phyloP scores from a whole-genome alignment of 2,888 invertebrate genomes.

The Papilio elwesi region DNA sequence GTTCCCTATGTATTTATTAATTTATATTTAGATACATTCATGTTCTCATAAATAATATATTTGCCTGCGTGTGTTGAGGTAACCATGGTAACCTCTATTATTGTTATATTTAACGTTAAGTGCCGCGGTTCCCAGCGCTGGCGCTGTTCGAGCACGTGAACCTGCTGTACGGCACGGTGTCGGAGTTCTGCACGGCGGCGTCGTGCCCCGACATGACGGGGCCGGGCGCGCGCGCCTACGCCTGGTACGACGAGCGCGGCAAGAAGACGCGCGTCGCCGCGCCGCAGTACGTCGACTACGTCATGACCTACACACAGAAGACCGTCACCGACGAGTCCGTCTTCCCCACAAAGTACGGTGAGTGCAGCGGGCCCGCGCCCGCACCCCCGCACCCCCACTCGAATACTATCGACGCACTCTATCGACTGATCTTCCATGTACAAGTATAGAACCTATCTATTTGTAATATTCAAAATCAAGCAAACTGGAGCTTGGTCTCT shows the following conservation, averaged over 20 bases:
- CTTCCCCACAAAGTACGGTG: constrained; percentile 99
- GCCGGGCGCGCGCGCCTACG: constrained; percentile 97
- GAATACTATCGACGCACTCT: too few species aligned
- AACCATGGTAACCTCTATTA: too few species aligned
- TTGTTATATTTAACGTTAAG: neutral
- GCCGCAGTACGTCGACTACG: constrained; percentile 99
- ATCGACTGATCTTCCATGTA: too few species aligned
- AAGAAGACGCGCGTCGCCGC: constrained; percentile 98
- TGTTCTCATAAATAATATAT: too few species aligned
- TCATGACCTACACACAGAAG: constrained; percentile 99
- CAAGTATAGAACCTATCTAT: too few species aligned
- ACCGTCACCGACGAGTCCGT: constrained; percentile 98
- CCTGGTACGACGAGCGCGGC: constrained; percentile 99
- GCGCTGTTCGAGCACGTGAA: constrained; percentile 99
- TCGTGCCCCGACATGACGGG: constrained; percentile 98
- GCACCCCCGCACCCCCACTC: neutral
- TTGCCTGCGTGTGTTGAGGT: too few species aligned
- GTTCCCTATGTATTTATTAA: too few species aligned
- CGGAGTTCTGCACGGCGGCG: constrained; percentile 98
- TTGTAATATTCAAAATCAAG: too few species aligned
- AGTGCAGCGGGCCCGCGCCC: constrained; percentile 56
- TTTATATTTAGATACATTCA: too few species aligned
- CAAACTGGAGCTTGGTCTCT: too few species aligned
- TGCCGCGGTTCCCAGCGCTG: constrained; percentile 85
- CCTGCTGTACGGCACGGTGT: constrained; percentile 98